phyloP scores from a whole-genome alignment of 2,797 vertebrate species.

The Aythya fuligula region DNA sequence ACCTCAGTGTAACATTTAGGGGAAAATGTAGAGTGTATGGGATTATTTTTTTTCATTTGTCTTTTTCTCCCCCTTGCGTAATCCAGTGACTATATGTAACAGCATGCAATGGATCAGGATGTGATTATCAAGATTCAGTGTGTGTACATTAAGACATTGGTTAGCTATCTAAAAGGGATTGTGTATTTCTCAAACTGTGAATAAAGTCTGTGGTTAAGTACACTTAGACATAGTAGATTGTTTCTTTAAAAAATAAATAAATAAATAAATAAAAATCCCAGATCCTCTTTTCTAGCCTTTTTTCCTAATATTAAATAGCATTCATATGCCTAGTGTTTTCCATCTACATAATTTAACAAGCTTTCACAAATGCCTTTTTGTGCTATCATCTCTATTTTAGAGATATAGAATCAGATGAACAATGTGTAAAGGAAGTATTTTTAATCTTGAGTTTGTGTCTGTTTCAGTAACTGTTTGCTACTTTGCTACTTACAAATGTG shows the following conservation, averaged over 20 bases:
- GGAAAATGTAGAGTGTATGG: not conserved
- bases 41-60: not conserved
- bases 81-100: slow-evolving; percentile 49
- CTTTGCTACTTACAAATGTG: not conserved
- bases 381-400: not conserved
- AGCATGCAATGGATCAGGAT: slow-evolving; percentile 52
- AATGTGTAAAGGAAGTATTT: not conserved
- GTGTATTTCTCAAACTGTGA: not conserved
- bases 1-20: not conserved
- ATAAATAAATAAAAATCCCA: not conserved
- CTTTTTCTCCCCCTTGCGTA: not conserved
- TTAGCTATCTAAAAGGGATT: slow-evolving; percentile 32
- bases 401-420: not conserved
- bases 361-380: not conserved
- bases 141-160: slow-evolving; percentile 44
- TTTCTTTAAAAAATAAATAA: not conserved
- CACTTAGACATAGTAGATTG: slow-evolving; percentile 1
- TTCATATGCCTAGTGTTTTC: not conserved
- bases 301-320: not conserved
- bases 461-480: not conserved
- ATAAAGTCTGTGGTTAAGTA: slow-evolving; percentile 22
- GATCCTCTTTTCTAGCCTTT: not conserved
- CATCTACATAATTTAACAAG: not conserved
- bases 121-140: slow-evolving; percentile 48
- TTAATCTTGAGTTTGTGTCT: not conserved